Evolutionary conservation across 1,140 invertebrate species (phyloP), one percentile per base, ranked within the genome.

Genomic region (Bombus soroeensis): DNA sequence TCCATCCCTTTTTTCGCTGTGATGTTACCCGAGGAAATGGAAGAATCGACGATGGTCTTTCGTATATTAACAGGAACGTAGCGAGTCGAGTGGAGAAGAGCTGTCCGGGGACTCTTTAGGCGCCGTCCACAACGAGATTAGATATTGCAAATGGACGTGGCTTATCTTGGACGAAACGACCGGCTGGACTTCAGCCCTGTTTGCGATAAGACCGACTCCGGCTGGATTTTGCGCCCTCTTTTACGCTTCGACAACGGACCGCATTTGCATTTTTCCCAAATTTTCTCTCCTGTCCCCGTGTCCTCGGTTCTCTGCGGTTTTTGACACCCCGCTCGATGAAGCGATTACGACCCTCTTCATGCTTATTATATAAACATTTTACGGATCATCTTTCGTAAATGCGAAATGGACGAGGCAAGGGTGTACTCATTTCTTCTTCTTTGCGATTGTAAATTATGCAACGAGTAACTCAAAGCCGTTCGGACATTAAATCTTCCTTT

Each of bases 121-220:
- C 39, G 32, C 6, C 86, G 59, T 90, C 76, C 75, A 87, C 83
- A 87, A 89, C 75, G 79, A 91, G 90, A 91, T 91, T 91, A 91
- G 90, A 91, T 91, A 91, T 91, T 89, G 90, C 81, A 89, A 91
- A 91, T 88, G 86, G 87, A 89, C 88, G 77, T 71, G 76, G 88
- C 83, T 91, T 91, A 91, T 91, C 90, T 88, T 74, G 78, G 37
- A 80, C 70, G 73, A 81, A 81, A 89, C 86, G 88, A 78, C 70
- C 68, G 81, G 57, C 87, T 85, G 89, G 89, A 90, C 88, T 79
- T 85, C 72, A 71, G 71, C 81, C 68, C 77, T 34, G 53, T 13
- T n/a, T 62, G 59, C 43, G 89, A 90, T 90, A 89, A 90, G 80
- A 10, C 37, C 64, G 39, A 66, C 73, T 73, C 22, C 10, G n/a